Base-by-base conservation (phyloP, 1,140 invertebrate genomes). In the Euura lappo region DNA sequence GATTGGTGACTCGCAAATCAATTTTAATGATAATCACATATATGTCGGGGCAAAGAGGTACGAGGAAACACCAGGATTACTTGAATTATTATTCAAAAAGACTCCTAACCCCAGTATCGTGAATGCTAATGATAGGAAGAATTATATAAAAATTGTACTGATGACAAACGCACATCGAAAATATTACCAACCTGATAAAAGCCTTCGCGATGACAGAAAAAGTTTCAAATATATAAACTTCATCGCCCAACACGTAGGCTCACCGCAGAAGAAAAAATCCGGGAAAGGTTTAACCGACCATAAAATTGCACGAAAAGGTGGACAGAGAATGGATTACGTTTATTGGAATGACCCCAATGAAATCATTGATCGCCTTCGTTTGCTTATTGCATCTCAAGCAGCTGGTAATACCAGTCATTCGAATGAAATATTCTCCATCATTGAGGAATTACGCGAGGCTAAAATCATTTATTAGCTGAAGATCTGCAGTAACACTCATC, bases 311-410 rank as follows among this genome's bases (percentile, higher is more conserved):
- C 51, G 51, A 60, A 60, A 60, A n/a, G 51, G 13, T 4, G 5
- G 51, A n/a, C 51, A 60, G 13, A n/a, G 13, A 6, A n/a, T 60
- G 28, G 77, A 78, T 73, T 78, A 82, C 75, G 78, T 78, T 65
- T 85, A 82, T 75, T 85, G 77, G 77, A 75, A 85, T 76, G 77
- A 85, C 78, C 75, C 79, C 42, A 81, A 84, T 74, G 83, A 85
- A 75, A 64, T 85, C 13, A 75, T 83, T n/a, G 80, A 80, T 42
- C 74, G 83, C 71, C 73, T 86, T 45, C 71, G 77, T 69, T 45
- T 85, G 44, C 67, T 85, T 28, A 71, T 81, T 6, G 77, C 81
- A 13, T 86, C 83, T 6, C 74, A 79, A 71, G 68, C 68, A 28
- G 28, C 28, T 28, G 28, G 28, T 28, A 28, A 28, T 28, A 28